A percentile compares a stretch with the other conserved stretches of the same genome.
phyloP scores from a whole-genome alignment of 2,113 vertebrate species.

The Ptilonorhynchus violaceus region DNA sequence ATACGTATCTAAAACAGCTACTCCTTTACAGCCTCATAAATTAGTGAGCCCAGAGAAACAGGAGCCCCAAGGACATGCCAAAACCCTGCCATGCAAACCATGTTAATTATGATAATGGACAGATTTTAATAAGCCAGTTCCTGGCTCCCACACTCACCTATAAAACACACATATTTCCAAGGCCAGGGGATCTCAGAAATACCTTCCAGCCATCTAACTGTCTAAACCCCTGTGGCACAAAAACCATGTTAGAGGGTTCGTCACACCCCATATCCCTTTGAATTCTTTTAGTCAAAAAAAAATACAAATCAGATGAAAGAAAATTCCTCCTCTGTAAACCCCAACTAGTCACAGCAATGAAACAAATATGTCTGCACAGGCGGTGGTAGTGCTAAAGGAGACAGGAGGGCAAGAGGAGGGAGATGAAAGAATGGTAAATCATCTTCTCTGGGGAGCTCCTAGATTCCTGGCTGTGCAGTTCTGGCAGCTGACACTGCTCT shows the following conservation, averaged over 20 bases:
- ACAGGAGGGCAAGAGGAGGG: background rate
- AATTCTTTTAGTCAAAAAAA: background rate
- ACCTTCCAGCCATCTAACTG: background rate
- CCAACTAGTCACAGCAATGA: background rate
- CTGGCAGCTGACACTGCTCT: background rate
- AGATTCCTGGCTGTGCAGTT: background rate
- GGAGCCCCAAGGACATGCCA: background rate
- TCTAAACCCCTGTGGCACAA: background rate
- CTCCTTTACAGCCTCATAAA: conserved; percentile 39
- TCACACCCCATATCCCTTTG: background rate
- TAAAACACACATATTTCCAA: background rate
- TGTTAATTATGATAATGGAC: background rate
- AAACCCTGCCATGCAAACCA: background rate
- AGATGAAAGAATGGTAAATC: background rate
- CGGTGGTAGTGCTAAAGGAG: background rate
- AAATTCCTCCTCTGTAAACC: background rate
- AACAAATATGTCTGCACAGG: background rate
- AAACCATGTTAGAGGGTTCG: background rate
- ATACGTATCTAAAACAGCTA: background rate
- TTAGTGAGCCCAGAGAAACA: background rate
- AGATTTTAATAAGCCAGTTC: conserved; percentile 14
- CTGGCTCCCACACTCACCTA: background rate
- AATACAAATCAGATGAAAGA: background rate
- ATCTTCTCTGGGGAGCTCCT: background rate
- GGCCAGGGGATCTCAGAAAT: background rate